These are phyloP conservation scores for Acromyrmex echinatior DNA, from an alignment of 1,140 invertebrate genomes.

Conservation along the genomic window DNA sequence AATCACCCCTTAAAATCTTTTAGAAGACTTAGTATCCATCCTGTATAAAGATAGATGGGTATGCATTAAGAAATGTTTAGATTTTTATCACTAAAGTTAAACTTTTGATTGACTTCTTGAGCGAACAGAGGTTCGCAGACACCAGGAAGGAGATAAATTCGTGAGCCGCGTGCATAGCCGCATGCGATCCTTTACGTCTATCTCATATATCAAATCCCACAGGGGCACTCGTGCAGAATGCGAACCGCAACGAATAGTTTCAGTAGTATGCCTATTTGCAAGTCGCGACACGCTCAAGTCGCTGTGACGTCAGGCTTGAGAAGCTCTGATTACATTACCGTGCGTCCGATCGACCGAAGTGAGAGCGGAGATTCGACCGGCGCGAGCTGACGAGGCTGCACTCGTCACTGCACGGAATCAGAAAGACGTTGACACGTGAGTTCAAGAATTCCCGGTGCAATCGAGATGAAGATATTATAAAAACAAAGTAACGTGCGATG, in stretches of 20 bases:
- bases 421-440: not conserved
- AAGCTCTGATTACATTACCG: conserved; percentile 44
- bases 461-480: not conserved
- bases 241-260: conserved; percentile 43
- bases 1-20: too few species aligned
- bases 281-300: conserved; percentile 62
- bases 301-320: conserved; percentile 22
- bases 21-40: too few species aligned
- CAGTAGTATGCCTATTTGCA: conserved; percentile 55
- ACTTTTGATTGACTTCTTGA: not conserved
- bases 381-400: not conserved
- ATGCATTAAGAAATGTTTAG: not conserved
- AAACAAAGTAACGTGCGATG: too few species aligned
- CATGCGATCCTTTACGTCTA: conserved; percentile 32
- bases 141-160: conserved; percentile 10
- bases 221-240: conserved; percentile 42
- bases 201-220: conserved; percentile 28
- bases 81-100: not conserved
- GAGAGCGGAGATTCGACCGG: conserved; percentile 26
- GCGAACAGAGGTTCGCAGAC: not conserved
- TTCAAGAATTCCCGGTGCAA: not conserved
- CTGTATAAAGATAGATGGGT: not conserved
- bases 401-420: not conserved
- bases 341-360: conserved; percentile 34
- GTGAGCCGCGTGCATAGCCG: not conserved